Evolutionary conservation across 2,888 invertebrate species (phyloP).

Genomic region (Saturnia japonica): DNA sequence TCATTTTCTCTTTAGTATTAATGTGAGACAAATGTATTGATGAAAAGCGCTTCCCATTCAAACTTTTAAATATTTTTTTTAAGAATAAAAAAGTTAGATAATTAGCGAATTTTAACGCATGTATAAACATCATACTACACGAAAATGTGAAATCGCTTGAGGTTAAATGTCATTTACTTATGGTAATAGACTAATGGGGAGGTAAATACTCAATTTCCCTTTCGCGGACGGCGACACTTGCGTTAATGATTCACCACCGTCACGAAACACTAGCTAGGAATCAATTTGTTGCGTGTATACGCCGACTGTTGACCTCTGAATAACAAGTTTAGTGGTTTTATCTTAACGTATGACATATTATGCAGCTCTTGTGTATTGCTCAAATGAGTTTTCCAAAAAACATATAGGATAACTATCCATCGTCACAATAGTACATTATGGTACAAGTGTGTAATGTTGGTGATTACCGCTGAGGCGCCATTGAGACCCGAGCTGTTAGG

Average conservation of each 20-base stretch:
- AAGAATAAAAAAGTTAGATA: no score
- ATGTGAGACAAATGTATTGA: no score
- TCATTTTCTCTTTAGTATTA: no score
- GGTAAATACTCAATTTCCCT: slow-evolving; percentile 29
- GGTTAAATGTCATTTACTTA: slow-evolving; percentile 28
- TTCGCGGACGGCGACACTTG: slow-evolving; percentile 25
- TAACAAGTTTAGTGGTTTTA: slow-evolving; percentile 40
- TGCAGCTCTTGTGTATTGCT: background rate
- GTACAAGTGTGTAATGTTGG: no score
- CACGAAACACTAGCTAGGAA: slow-evolving; percentile 5
- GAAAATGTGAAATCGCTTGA: background rate
- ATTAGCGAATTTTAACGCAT: background rate
- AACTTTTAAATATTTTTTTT: no score
- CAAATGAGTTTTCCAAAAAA: background rate
- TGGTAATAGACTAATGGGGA: slow-evolving; percentile 32
- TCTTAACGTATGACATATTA: slow-evolving; percentile 33
- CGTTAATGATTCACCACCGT: slow-evolving; percentile 18
- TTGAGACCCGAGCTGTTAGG: no score
- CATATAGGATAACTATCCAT: background rate
- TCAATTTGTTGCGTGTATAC: background rate
- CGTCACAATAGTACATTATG: no score
- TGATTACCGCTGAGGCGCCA: no score
- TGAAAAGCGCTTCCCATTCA: no score
- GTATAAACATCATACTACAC: background rate
- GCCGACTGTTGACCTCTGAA: slow-evolving; percentile 40